Evolutionary conservation across 1,140 invertebrate genomes (phyloP).

Genomic region (Pygmarrhopalites habei): DNA sequence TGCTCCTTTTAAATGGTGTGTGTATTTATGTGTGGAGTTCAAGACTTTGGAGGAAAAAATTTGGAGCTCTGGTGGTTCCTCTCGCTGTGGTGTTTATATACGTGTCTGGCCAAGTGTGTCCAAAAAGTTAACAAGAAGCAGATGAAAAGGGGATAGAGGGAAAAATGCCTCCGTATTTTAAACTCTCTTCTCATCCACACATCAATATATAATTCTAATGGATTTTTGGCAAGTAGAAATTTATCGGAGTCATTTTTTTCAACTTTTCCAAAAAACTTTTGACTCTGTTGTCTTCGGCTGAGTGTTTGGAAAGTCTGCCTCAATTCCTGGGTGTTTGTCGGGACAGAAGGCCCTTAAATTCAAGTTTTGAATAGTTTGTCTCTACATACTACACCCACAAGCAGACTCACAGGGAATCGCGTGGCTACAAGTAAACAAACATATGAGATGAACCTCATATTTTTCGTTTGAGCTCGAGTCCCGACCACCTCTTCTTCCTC

Average conservation of each 20-base stretch:
- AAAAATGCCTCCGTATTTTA: neutral
- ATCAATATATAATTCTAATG: neutral
- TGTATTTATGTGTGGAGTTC: too few species aligned
- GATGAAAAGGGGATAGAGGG: neutral
- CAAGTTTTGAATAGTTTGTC: neutral
- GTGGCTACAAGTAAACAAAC: conserved; percentile 6
- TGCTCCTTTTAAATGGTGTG: too few species aligned
- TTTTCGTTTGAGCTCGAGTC: neutral
- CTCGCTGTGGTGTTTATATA: too few species aligned
- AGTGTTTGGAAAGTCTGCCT: neutral
- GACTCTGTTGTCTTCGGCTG: neutral
- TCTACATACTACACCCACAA: neutral
- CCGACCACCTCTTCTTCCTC: neutral
- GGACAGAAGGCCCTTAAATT: neutral
- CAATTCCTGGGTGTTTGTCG: neutral
- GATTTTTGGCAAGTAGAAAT: conserved; percentile 11
- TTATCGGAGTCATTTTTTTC: neutral
- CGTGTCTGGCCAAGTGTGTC: too few species aligned
- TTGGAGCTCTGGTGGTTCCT: too few species aligned
- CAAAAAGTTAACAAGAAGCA: neutral
- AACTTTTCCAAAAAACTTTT: neutral
- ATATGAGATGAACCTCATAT: neutral
- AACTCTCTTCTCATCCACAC: neutral
- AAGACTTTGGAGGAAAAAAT: too few species aligned
- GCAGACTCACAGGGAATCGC: neutral